These are phyloP conservation scores for Ceyx melanurus DNA, from an alignment of 2,113 vertebrate genomes.

Conservation along the genomic window DNA sequence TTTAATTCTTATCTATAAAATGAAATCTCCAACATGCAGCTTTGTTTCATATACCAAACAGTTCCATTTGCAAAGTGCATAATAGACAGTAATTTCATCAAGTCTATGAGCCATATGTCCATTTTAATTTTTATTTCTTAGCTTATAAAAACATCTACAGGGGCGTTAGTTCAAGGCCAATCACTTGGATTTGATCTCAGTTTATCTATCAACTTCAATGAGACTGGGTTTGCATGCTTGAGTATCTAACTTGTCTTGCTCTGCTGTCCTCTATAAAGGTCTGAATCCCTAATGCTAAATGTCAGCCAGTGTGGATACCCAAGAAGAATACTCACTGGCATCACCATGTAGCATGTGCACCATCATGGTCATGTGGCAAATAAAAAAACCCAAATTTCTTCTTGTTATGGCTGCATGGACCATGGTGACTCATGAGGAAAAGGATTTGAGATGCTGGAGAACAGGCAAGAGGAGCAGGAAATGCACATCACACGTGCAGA, in stretches of 20 bases:
- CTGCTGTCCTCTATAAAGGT: not conserved
- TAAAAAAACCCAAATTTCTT: not conserved
- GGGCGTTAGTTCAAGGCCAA: not conserved
- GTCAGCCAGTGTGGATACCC: not conserved
- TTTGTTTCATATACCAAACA: not conserved
- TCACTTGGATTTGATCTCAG: not conserved
- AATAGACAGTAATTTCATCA: not conserved
- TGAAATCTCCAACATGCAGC: not conserved
- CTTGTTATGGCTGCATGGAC: not conserved
- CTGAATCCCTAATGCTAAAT: not conserved
- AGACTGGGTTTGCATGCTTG: not conserved
- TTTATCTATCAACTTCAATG: not conserved
- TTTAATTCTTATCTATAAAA: not conserved
- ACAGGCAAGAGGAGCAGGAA: not conserved
- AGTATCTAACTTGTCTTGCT: not conserved
- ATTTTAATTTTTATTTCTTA: not conserved
- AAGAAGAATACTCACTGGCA: not conserved
- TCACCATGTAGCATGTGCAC: not conserved
- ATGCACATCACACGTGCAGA: not conserved
- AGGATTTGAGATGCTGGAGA: not conserved
- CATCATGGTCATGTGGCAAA: not conserved
- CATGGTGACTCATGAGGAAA: not conserved
- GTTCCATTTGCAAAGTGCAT: not conserved
- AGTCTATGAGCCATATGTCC: not conserved
- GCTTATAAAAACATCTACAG: not conserved